These are phyloP conservation scores for Chlorops oryzae DNA, from an alignment of 1,140 invertebrate species.

Conservation along the genomic window DNA sequence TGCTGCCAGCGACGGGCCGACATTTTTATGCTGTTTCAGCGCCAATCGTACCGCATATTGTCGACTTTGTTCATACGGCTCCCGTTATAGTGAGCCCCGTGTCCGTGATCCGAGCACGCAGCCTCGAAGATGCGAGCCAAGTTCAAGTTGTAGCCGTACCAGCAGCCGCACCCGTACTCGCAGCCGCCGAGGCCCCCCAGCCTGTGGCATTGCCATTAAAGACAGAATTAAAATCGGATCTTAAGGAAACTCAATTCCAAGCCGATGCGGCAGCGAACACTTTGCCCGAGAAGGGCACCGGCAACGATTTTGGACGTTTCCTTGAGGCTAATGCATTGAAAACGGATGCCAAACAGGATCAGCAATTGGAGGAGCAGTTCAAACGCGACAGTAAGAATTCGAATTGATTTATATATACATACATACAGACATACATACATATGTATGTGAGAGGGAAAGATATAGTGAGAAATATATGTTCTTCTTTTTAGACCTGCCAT, in stretches of 20 bases:
- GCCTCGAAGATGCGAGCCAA: conserved; percentile 21
- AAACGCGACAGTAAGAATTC: too few species aligned
- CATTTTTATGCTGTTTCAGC: conserved; percentile 35
- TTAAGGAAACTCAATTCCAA: too few species aligned
- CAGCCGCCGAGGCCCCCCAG: conserved; percentile 8
- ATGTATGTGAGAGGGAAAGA: too few species aligned
- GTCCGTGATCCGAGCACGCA: conserved; percentile 36
- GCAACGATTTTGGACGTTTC: neutral
- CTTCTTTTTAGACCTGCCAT: too few species aligned
- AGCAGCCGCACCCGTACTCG: neutral
- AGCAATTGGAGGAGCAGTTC: too few species aligned
- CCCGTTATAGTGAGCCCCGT: conserved; percentile 12
- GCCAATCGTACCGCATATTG: conserved; percentile 28
- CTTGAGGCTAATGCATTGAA: conserved; percentile 11
- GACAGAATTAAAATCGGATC: neutral
- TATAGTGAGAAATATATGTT: too few species aligned
- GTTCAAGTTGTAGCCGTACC: neutral
- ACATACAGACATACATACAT: too few species aligned
- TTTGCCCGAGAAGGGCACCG: too few species aligned
- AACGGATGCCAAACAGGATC: neutral
- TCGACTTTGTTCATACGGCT: conserved; percentile 32
- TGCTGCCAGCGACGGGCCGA: conserved; percentile 28
- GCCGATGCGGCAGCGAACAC: too few species aligned
- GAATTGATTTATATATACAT: too few species aligned
- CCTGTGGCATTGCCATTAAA: conserved; percentile 19